Evolutionary conservation across 2,113 vertebrate species (phyloP).

Genomic region (Nerophis ophidion): DNA sequence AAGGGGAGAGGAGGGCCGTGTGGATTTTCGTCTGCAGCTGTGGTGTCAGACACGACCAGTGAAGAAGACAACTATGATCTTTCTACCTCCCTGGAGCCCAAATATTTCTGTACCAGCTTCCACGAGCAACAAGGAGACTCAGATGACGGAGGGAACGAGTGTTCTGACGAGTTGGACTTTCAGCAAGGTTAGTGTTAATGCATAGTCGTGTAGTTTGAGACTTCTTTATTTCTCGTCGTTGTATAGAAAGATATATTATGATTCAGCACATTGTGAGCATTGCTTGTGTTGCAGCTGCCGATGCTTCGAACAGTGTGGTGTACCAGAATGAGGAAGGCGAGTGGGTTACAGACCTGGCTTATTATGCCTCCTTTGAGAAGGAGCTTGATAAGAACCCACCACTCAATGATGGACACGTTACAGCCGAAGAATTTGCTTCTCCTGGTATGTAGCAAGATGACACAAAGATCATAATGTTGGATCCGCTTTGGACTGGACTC

Average conservation of each 20-base stretch:
- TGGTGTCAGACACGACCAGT: slow-evolving; percentile 30
- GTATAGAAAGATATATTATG: no score
- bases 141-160: slow-evolving; percentile 50
- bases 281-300: slow-evolving; percentile 46
- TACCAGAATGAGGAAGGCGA: slow-evolving; percentile 93
- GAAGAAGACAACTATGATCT: slow-evolving; percentile 44
- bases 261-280: no score
- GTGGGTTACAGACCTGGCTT: slow-evolving; percentile 96
- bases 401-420: slow-evolving; percentile 43
- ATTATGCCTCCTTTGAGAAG: slow-evolving; percentile 87
- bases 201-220: no score
- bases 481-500: no score
- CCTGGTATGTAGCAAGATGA: slow-evolving; percentile 71
- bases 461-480: no score
- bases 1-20: slow-evolving; percentile 48
- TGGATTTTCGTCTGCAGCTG: slow-evolving; percentile 30
- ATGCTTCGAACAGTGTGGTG: slow-evolving; percentile 73
- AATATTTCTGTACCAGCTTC: slow-evolving; percentile 74
- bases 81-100: slow-evolving; percentile 63
- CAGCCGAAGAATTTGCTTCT: slow-evolving; percentile 81
- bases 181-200: slow-evolving; percentile 53
- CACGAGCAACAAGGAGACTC: slow-evolving; percentile 54
- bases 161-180: slow-evolving; percentile 50
- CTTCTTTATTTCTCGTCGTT: no score
- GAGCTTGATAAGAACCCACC: slow-evolving; percentile 68